phyloP scores from a whole-genome alignment of 2,888 invertebrate genomes.

The Ryuthela nishihirai region DNA sequence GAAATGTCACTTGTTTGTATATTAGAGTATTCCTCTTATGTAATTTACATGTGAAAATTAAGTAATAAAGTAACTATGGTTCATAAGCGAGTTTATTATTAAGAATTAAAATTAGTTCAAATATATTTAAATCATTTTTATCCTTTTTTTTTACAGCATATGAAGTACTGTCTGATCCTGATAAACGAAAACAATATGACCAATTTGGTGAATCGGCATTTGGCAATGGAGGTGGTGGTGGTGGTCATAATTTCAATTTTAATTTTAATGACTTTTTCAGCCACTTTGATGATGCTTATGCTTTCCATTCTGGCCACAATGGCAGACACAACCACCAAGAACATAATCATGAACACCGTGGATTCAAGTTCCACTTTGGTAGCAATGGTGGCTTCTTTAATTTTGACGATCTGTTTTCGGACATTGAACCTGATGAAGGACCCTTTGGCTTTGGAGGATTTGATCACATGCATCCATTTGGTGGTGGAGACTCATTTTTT shows the following conservation, averaged over 20 bases:
- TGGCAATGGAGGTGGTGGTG: constrained; percentile 41
- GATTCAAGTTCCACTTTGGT: constrained; percentile 19
- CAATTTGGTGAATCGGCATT: constrained; percentile 51
- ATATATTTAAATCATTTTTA: background rate
- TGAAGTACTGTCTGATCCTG: constrained; percentile 53
- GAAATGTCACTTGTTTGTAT: no score
- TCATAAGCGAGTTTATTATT: no score
- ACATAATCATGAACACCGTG: constrained; percentile 6
- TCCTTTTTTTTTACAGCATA: constrained; percentile 50
- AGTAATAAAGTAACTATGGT: no score
- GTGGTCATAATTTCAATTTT: constrained; percentile 47
- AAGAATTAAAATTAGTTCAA: background rate
- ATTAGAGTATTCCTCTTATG: no score
- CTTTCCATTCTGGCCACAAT: constrained; percentile 29
- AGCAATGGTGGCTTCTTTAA: constrained; percentile 44
- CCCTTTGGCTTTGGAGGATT: constrained; percentile 45
- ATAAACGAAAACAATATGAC: constrained; percentile 53
- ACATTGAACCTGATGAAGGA: constrained; percentile 45
- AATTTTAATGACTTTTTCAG: constrained; percentile 53
- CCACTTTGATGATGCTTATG: constrained; percentile 46
- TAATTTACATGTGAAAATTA: no score
- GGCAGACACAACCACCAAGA: constrained; percentile 31
- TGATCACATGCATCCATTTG: constrained; percentile 45
- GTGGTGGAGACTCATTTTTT: constrained; percentile 48
- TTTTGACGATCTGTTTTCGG: constrained; percentile 50